These are phyloP conservation scores for Brachyptera putata DNA, from an alignment of 2,888 invertebrate genomes.

Conservation along the genomic window DNA sequence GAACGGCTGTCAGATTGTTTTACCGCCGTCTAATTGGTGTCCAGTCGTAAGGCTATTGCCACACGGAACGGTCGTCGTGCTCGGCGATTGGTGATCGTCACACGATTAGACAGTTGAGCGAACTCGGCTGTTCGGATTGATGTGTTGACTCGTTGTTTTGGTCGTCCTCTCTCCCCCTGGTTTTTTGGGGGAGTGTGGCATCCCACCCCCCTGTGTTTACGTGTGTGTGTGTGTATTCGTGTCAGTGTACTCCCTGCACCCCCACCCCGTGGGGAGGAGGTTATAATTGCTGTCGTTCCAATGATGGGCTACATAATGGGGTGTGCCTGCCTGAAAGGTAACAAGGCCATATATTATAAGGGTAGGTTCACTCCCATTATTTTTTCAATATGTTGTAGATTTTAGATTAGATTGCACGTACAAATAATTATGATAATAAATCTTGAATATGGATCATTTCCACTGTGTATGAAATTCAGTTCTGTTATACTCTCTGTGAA, in stretches of 20 bases:
- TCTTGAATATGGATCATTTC: too few relatives aligned
- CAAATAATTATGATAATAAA: too few relatives aligned
- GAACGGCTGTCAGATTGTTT: too few relatives aligned
- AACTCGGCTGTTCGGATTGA: background rate
- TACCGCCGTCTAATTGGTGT: too few relatives aligned
- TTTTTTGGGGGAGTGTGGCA: background rate
- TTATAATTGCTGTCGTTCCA: conserved; percentile 44
- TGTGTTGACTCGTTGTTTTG: background rate
- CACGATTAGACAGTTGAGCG: background rate
- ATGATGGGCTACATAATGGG: conserved; percentile 95
- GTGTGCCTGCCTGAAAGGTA: conserved; percentile 89
- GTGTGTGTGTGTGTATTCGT: background rate
- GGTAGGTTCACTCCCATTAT: conserved; percentile 14
- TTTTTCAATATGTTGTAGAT: too few relatives aligned
- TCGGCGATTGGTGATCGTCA: background rate
- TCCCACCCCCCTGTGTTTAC: background rate
- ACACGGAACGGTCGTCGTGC: background rate
- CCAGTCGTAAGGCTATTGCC: too few relatives aligned
- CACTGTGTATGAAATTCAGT: too few relatives aligned
- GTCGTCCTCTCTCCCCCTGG: background rate
- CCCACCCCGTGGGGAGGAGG: conserved; percentile 22
- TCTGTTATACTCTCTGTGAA: too few relatives aligned
- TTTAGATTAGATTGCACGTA: too few relatives aligned
- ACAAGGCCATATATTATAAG: conserved; percentile 31
- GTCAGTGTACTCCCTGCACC: conserved; percentile 9